Evolutionary conservation across 92 coral and sea anemone species (phyloP), one percentile per base, ranked within the genome.

Genomic region (Palythoa grandiflora): DNA sequence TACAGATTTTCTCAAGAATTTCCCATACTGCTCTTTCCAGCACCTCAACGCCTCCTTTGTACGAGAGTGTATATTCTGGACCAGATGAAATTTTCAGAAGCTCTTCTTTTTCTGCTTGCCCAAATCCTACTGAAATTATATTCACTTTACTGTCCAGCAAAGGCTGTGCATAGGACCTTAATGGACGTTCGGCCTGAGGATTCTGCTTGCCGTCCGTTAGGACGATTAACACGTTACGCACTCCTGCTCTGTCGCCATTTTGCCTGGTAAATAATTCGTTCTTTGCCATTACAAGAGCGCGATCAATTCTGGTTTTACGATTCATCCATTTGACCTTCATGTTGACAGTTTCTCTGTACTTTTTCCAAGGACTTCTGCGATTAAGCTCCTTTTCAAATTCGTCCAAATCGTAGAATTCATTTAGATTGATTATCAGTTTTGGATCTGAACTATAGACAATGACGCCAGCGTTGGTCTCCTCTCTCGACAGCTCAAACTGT

Each of bases 171-270:
- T 66, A 66, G 72, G 17, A 66, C 4, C 9, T 10, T 3, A 66
- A 10, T 4, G 4, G 72, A 28, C 0, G 38, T 28, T 28, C 0
- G 28, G 28, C 28, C 28, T 28, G 28, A 3, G 78, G 78, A 14
- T 73, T 40, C n/a, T 73, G 78, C 2, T 17, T 40, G 1, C 78
- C 78, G 50, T 73, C 78, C 28, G 78, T 73, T 38, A 73, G 15
- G 39, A 73, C 55, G 9, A 73, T 40, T 11, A 73, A 54, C 7
- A 40, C 39, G 9, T 73, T 39, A 40, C 78, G 78, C 35, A 73
- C 78, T 0, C 50, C 78, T 1, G 28, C 9, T 28, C 28, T 28
- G 28, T 28, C 28, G 28, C 28, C 28, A 28, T 28, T 28, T 28
- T 28, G 28, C 28, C 19, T 40, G 2, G 21, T 39, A 73, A 73